Conservation (phyloP, 2,797 vertebrate species). For the Enteromius thamalakanensis region DNA sequence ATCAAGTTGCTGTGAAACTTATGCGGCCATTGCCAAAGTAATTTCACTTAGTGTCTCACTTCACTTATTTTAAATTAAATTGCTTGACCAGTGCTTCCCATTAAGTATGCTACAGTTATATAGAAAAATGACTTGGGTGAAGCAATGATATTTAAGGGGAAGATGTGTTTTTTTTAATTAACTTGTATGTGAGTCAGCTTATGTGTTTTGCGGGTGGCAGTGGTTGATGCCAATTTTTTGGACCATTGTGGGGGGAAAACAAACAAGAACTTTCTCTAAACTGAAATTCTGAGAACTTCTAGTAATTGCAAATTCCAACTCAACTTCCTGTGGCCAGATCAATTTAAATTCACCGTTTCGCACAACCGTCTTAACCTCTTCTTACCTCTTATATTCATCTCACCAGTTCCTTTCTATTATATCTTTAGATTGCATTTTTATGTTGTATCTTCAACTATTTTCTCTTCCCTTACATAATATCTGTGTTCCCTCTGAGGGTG, state of each 20-base stretch:
- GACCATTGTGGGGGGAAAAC: not conserved
- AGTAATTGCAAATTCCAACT: not conserved
- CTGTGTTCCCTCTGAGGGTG: not conserved
- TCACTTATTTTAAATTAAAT: slow-evolving; percentile 44
- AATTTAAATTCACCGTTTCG: not conserved
- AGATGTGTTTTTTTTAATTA: not conserved
- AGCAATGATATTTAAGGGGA: not conserved
- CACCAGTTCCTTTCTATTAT: slow-evolving; percentile 29
- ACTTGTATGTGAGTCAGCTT: not conserved
- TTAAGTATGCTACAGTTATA: not conserved
- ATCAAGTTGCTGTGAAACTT: slow-evolving; percentile 36
- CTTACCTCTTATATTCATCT: slow-evolving; percentile 42
- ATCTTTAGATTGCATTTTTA: not conserved
- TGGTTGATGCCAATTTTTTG: slow-evolving; percentile 16
- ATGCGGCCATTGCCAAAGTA: slow-evolving; percentile 25
- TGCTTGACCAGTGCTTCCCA: slow-evolving; percentile 2
- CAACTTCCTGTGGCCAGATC: not conserved
- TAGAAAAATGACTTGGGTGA: slow-evolving; percentile 5
- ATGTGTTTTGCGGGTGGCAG: not conserved
- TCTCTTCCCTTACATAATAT: not conserved
- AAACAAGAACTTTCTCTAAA: not conserved
- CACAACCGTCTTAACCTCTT: slow-evolving; percentile 25
- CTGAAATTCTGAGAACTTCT: not conserved
- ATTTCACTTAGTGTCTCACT: slow-evolving; percentile 43
- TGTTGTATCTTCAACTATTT: slow-evolving; percentile 19